Conservation (phyloP, 2,113 vertebrate species). For the Phocoena phocoena region DNA sequence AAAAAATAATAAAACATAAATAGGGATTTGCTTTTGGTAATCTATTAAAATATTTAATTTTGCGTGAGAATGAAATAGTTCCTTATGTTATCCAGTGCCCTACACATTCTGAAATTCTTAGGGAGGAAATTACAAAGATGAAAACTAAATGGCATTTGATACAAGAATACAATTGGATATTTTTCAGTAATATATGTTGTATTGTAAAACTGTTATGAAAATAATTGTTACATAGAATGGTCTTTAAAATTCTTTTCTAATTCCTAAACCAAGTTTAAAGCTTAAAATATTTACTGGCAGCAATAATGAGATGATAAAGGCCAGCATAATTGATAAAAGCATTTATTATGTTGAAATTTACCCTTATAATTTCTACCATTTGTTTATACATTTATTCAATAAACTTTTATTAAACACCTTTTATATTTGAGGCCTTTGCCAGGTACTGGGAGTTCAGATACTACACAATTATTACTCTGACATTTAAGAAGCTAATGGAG, state of each 20-base stretch:
- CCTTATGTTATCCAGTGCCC: constrained; percentile 28
- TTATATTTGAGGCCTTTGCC: not conserved
- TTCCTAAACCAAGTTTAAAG: constrained; percentile 57
- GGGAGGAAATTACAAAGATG: constrained; percentile 77
- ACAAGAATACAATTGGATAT: constrained; percentile 52
- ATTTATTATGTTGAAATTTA: constrained; percentile 40
- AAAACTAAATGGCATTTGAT: constrained; percentile 71
- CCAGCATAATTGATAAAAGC: constrained; percentile 32
- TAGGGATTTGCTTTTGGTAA: constrained; percentile 60
- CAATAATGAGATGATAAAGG: constrained; percentile 14
- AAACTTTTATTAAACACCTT: constrained; percentile 29
- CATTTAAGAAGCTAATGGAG: constrained; percentile 41
- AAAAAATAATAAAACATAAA: constrained; percentile 68
- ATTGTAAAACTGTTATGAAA: constrained; percentile 65
- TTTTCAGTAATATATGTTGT: constrained; percentile 35
- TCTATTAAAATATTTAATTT: constrained; percentile 69
- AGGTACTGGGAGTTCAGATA: not conserved
- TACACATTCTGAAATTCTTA: constrained; percentile 59
- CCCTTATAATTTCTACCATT: constrained; percentile 36
- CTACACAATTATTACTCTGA: not conserved
- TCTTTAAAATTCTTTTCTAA: constrained; percentile 11
- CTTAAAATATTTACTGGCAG: constrained; percentile 49
- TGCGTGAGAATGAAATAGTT: constrained; percentile 58
- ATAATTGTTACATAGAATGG: constrained; percentile 46
- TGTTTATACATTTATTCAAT: constrained; percentile 30